Conservation (phyloP, 37 sponge, comb jelly and placozoan species). For the Ephydatia muelleri region DNA sequence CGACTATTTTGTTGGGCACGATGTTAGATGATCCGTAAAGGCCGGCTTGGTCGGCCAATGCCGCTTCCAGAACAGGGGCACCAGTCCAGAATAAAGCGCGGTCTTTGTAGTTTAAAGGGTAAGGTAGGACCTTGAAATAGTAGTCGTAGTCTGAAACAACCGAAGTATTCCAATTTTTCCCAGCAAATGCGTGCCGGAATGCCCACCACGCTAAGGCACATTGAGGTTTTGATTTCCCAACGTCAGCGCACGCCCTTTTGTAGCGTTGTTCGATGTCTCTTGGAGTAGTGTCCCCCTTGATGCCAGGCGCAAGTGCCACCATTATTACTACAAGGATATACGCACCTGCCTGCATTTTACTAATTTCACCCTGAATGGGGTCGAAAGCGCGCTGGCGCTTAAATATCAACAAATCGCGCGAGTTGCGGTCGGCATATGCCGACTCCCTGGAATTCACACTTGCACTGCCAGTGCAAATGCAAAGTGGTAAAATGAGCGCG, state of each 20-base stretch:
- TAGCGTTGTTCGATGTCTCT: neutral
- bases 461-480: too few relatives aligned
- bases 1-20: neutral
- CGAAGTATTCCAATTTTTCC: neutral
- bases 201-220: neutral
- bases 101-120: neutral
- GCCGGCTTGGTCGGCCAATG: neutral
- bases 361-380: too few relatives aligned
- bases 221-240: neutral
- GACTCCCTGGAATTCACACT: too few relatives aligned
- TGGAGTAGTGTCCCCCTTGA: neutral
- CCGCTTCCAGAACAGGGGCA: neutral
- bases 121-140: neutral
- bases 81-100: neutral
- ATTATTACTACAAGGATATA: neutral
- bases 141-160: neutral
- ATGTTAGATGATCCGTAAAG: neutral
- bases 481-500: too few relatives aligned
- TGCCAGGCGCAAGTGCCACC: neutral
- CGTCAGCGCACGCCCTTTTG: neutral
- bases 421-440: too few relatives aligned
- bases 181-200: neutral
- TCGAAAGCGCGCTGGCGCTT: too few relatives aligned
- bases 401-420: too few relatives aligned
- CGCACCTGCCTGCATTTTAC: too few relatives aligned